Conservation (phyloP, 2,113 vertebrate species). For the Neolamprologus sp. region DNA sequence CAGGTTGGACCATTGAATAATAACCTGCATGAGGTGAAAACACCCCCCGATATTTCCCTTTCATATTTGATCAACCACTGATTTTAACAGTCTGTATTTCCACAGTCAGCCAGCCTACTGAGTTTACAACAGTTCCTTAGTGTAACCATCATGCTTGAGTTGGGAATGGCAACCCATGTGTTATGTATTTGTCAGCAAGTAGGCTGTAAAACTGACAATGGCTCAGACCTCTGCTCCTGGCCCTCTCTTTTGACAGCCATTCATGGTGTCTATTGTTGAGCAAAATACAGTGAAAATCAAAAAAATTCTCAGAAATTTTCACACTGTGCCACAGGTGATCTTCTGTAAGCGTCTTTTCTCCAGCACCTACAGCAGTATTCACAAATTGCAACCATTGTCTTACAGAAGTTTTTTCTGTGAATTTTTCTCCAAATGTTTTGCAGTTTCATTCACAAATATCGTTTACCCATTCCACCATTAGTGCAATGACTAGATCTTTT, state of each 20-base stretch:
- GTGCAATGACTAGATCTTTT: not conserved
- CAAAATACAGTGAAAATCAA: not conserved
- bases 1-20: not conserved
- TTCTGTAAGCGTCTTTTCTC: fast-evolving
- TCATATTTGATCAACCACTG: not conserved
- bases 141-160: not conserved
- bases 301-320: not conserved
- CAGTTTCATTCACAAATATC: not conserved
- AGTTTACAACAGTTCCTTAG: not conserved
- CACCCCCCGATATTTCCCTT: not conserved
- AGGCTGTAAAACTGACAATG: not conserved
- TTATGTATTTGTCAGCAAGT: not conserved
- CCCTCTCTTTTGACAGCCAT: not conserved
- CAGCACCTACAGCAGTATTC: not conserved
- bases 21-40: not conserved
- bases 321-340: not conserved
- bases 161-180: not conserved
- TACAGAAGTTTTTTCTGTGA: not conserved
- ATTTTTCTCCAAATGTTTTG: not conserved
- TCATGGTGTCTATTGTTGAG: not conserved
- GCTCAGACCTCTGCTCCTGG: not conserved
- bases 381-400: not conserved
- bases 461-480: not conserved
- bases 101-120: not conserved
- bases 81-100: not conserved